Evolutionary conservation across 2,797 vertebrate genomes (phyloP).

Genomic region (Coregonus ussuriensis): DNA sequence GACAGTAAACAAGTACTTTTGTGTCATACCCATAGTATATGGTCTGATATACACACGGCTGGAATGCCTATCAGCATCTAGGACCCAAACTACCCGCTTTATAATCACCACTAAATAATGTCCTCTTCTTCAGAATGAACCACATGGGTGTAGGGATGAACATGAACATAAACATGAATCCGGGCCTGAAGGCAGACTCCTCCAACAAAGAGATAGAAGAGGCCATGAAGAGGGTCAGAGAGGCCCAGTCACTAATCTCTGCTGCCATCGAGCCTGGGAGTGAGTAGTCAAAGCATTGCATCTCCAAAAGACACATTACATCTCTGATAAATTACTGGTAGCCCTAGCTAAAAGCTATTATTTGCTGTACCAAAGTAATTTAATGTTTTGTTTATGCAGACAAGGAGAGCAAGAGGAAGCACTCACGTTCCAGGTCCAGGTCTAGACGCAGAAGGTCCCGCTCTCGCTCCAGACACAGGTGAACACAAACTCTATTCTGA

Average conservation of each 20-base stretch:
- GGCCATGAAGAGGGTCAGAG: constrained; percentile 96
- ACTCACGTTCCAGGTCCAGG: constrained; percentile 85
- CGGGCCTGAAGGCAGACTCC: constrained; percentile 89
- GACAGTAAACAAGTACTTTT: background rate
- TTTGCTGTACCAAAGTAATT: background rate
- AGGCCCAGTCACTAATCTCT: constrained; percentile 96
- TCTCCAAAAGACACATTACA: background rate
- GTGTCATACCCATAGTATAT: background rate
- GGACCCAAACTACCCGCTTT: background rate
- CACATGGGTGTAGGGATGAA: constrained; percentile 89
- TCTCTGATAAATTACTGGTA: background rate
- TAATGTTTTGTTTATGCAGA: constrained; percentile 64
- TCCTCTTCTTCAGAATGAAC: constrained; percentile 80
- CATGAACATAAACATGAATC: constrained; percentile 71
- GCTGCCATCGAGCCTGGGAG: constrained; percentile 95
- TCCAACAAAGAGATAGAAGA: constrained; percentile 98
- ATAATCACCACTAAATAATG: background rate
- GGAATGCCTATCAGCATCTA: background rate
- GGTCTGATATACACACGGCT: background rate
- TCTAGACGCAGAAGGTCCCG: constrained; percentile 88
- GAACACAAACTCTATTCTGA: background rate
- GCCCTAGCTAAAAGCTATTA: background rate
- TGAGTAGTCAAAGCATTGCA: constrained; percentile 52
- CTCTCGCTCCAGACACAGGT: constrained; percentile 91
- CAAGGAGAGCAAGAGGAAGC: constrained; percentile 91